Conservation (phyloP, 2,888 invertebrate species). For the Tuberolachnus salignus region DNA sequence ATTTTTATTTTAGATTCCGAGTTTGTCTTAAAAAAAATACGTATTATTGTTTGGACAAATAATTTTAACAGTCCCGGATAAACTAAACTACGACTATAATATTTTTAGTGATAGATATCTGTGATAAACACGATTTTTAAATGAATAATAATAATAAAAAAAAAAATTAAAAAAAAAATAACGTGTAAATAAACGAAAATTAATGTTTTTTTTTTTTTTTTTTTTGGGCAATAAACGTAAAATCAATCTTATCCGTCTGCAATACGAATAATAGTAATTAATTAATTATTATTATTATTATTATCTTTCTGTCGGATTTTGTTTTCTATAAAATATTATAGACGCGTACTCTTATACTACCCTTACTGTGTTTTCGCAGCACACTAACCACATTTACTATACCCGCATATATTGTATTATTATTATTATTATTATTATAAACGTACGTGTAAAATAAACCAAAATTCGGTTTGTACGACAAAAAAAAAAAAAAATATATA, state of each 20-base stretch:
- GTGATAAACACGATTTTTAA: constrained; percentile 48
- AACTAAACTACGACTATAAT: constrained; percentile 26
- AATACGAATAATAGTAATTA: too few species aligned
- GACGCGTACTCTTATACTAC: too few species aligned
- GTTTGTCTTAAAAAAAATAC: too few species aligned
- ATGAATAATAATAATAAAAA: constrained; percentile 5
- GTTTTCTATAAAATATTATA: background rate
- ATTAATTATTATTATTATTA: too few species aligned
- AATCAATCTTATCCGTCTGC: background rate
- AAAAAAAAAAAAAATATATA: background rate
- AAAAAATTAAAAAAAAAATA: constrained; percentile 3
- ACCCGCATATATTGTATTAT: background rate
- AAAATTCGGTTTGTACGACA: background rate
- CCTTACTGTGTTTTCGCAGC: too few species aligned
- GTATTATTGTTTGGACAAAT: background rate
- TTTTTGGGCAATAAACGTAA: constrained; percentile 1
- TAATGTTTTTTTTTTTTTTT: background rate
- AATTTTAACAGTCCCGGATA: constrained; percentile 18
- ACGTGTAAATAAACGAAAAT: background rate
- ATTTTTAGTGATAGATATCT: constrained; percentile 52
- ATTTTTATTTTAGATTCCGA: background rate
- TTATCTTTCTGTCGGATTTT: background rate
- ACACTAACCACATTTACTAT: too few species aligned
- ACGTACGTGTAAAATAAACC: constrained; percentile 4
- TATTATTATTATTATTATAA: background rate